These are phyloP conservation scores for Heterochromis multidens DNA, from an alignment of 2,113 vertebrate genomes.

Conservation along the genomic window DNA sequence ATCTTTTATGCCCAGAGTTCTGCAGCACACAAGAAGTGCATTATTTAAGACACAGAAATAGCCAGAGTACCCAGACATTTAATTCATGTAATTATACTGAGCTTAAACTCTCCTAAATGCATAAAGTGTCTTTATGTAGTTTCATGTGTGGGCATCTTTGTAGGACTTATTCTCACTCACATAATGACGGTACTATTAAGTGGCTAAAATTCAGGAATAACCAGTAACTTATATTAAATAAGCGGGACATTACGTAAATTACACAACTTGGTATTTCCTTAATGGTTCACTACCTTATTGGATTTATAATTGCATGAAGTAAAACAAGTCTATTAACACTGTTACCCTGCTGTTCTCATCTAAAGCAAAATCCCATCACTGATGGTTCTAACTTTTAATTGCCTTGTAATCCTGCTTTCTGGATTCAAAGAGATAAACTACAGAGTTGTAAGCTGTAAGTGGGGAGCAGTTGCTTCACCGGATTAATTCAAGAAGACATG, in stretches of 20 bases:
- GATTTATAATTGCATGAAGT: not conserved
- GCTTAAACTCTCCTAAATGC: conserved; percentile 6
- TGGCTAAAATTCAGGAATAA: not conserved
- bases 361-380: not conserved
- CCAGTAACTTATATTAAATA: not conserved
- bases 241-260: not conserved
- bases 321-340: not conserved
- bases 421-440: not conserved
- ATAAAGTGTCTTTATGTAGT: not conserved
- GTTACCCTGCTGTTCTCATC: conserved; percentile 5
- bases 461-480: not conserved
- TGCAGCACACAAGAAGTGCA: not conserved
- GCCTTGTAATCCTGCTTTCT: conserved; percentile 1
- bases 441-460: not conserved
- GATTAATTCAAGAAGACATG: not conserved
- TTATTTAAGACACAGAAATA: conserved; percentile 1
- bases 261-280: conserved; percentile 19
- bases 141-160: not conserved
- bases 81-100: conserved; percentile 12
- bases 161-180: not conserved
- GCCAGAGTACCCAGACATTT: not conserved
- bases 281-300: conserved; percentile 6
- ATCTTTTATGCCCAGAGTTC: conserved; percentile 1
- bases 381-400: not conserved
- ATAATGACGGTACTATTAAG: not conserved